A percentile compares a stretch with the other conserved stretches of the same genome.
Conservation (phyloP, 2,113 vertebrate genomes). For the Lepisosteus osseus region DNA sequence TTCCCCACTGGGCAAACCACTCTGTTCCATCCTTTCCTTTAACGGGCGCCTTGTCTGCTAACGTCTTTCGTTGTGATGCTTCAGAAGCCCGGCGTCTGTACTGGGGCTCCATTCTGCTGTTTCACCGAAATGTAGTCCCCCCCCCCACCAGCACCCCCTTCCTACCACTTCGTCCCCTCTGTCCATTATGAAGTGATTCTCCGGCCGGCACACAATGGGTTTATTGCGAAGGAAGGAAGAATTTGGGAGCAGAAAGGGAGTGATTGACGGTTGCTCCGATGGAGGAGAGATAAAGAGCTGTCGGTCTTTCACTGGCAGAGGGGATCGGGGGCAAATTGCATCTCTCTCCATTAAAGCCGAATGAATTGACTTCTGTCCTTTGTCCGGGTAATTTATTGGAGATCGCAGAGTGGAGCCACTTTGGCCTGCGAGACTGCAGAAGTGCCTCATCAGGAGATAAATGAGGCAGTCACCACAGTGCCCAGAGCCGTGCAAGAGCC, state of each 20-base stretch:
- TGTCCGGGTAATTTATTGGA: constrained; percentile 33
- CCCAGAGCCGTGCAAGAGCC: constrained; percentile 44
- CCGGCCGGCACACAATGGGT: constrained; percentile 1
- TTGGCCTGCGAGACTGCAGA: constrained; percentile 29
- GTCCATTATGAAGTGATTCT: not conserved
- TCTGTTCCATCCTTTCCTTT: too few relatives aligned
- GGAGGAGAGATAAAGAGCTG: constrained; percentile 10
- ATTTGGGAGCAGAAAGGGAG: constrained; percentile 22
- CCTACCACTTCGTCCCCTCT: not conserved
- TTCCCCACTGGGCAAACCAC: too few relatives aligned
- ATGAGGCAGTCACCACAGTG: constrained; percentile 42
- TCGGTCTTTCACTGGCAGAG: constrained; percentile 24
- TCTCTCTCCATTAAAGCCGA: constrained; percentile 34
- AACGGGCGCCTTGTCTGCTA: too few relatives aligned
- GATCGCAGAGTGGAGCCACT: constrained; percentile 35
- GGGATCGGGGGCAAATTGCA: constrained; percentile 24
- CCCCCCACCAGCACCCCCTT: not conserved
- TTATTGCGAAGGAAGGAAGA: constrained; percentile 24
- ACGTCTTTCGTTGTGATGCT: too few relatives aligned
- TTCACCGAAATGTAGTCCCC: not conserved
- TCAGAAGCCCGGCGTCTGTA: too few relatives aligned
- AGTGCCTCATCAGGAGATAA: constrained; percentile 41
- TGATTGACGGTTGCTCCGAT: constrained; percentile 21
- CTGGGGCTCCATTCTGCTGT: not conserved
- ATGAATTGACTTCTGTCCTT: constrained; percentile 52